Conservation (phyloP, 2,113 vertebrate species). For the Todiramphus saurophagus region DNA sequence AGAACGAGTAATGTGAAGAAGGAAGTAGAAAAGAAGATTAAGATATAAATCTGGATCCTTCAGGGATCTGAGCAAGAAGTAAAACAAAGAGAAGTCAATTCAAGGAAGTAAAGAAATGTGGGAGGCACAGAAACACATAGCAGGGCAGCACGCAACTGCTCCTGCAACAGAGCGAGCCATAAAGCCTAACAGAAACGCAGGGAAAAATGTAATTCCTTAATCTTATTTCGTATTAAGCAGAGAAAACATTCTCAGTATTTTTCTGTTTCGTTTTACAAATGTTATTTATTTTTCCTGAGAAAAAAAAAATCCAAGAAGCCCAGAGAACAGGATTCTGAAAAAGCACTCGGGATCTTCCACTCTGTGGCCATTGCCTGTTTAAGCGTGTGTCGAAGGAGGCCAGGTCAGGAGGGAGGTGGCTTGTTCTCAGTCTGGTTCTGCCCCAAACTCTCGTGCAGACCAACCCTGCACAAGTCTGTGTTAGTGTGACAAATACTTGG, state of each 20-base stretch:
- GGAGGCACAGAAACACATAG: neutral
- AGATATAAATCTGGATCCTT: conserved; percentile 7
- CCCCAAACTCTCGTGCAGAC: neutral
- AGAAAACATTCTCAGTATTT: neutral
- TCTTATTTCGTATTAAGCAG: neutral
- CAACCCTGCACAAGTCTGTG: fast-evolving
- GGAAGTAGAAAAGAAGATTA: neutral
- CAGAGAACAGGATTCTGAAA: neutral
- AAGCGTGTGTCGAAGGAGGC: neutral
- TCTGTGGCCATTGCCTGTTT: neutral
- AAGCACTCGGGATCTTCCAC: neutral
- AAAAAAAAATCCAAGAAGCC: neutral
- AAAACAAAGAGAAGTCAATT: conserved; percentile 18
- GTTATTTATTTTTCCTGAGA: neutral
- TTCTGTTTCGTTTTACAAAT: neutral
- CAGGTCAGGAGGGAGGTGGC: neutral
- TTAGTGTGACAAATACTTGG: neutral
- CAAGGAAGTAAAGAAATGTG: neutral
- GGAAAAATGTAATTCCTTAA: neutral
- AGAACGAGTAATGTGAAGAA: neutral
- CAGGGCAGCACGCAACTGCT: neutral
- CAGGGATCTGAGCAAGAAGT: neutral
- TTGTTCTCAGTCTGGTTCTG: neutral
- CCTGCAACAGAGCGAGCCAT: neutral
- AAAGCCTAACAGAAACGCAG: neutral